Evolutionary conservation across 2,888 invertebrate genomes (phyloP), one percentile per base, ranked within the genome.

Genomic region (Synergus itoensis): DNA sequence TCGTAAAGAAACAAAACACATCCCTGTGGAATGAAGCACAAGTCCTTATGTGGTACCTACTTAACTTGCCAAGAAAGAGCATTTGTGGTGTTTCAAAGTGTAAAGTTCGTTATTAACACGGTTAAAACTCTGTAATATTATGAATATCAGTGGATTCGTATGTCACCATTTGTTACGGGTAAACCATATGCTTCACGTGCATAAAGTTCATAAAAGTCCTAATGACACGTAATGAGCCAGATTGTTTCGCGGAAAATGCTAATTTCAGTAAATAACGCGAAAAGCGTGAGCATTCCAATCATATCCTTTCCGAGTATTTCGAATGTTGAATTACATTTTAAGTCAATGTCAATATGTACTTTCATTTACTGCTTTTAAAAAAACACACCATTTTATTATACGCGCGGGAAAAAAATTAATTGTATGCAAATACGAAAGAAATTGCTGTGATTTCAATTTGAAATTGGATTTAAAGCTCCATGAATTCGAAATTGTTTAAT

Each of bases 141-240:
- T 73, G 53, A 48, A 73, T 48, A 73, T 73, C 40, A 73, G 53
- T n/a, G 73, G 11, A 73, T 73, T 73, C 53, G 53, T 73, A 73
- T 40, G 53, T 53, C 48, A 36, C 9, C 73, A 73, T 4, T n/a
- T 73, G 12, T 40, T 28, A 28, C 28, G 36, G 2, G 28, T 73
- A 40, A 48, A 69, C 45, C 11, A 28, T 36, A 73, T 36, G n/a
- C n/a, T 36, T 53, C 9, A 53, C 53, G 11, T 73, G 48, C 36
- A 28, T 28, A 53, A 5, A 53, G 48, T 73, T 65, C n/a, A 40
- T 65, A 41, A 65, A 36, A 65, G 28, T 53, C n/a, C 73, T 73
- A 73, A 53, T 48, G n/a, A 48, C 53, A 73, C n/a, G n/a, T 53
- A 28, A 73, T 48, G 36, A 73, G 36, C 12, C 53, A 73, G 48